Percentiles rank a stretch among this genome's conserved stretches.
phyloP scores from a whole-genome alignment of 2,797 vertebrate genomes.

The Muraenolepis orangiensis region DNA sequence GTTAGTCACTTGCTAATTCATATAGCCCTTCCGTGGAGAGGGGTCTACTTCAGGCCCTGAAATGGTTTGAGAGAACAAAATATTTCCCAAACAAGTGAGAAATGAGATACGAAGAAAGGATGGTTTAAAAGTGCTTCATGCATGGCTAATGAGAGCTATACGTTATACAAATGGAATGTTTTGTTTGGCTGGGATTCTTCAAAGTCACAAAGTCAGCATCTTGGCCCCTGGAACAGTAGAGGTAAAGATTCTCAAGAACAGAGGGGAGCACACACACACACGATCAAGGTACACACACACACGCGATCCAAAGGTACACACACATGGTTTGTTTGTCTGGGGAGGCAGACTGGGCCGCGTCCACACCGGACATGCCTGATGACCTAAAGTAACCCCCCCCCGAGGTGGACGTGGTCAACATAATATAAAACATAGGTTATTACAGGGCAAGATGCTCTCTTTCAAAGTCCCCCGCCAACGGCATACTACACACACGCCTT shows the following conservation, averaged over 20 bases:
- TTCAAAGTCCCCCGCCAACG: slow-evolving; percentile 14
- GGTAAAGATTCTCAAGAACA: background rate
- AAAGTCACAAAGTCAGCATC: slow-evolving; percentile 8
- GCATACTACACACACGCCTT: slow-evolving; percentile 38
- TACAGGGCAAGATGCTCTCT: slow-evolving; percentile 12
- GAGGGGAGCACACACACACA: background rate
- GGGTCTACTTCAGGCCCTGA: background rate
- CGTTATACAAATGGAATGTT: background rate
- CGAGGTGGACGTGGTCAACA: background rate
- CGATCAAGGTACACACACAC: slow-evolving; percentile 1
- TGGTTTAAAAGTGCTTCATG: slow-evolving; percentile 35
- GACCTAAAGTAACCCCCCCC: slow-evolving; percentile 52
- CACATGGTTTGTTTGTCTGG: slow-evolving; percentile 16
- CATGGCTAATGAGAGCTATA: slow-evolving; percentile 17
- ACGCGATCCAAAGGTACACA: background rate
- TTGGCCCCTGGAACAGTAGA: slow-evolving; percentile 3
- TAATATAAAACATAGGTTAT: background rate
- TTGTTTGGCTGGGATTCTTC: background rate
- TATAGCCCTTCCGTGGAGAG: background rate
- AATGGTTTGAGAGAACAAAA: background rate
- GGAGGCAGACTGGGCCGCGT: slow-evolving; percentile 16
- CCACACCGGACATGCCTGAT: slow-evolving; percentile 29
- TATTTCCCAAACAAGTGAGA: slow-evolving; percentile 6
- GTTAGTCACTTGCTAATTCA: background rate
- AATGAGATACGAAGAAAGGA: slow-evolving; percentile 13